Conservation (phyloP, 2,113 vertebrate species). For the Passer montanus region DNA sequence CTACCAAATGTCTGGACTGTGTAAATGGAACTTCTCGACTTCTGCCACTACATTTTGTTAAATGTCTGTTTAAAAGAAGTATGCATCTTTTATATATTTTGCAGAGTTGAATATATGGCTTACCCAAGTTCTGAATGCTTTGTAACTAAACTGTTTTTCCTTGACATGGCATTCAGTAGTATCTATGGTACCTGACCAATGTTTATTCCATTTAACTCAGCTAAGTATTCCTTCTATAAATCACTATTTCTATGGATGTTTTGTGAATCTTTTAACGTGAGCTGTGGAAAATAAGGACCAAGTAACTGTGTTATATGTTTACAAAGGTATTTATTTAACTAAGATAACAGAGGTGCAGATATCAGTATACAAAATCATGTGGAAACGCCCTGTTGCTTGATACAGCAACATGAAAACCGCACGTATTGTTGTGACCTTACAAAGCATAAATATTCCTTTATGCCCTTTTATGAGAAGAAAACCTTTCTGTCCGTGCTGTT, state of each 20-base stretch:
- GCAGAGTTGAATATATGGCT: slow-evolving; percentile 68
- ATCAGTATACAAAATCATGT: slow-evolving; percentile 38
- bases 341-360: slow-evolving; percentile 70
- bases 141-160: slow-evolving; percentile 61
- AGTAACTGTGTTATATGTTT: slow-evolving; percentile 75
- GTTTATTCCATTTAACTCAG: slow-evolving; percentile 67
- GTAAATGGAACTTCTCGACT: slow-evolving; percentile 68
- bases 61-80: slow-evolving; percentile 62
- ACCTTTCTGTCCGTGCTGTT: slow-evolving; percentile 9
- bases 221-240: slow-evolving; percentile 71
- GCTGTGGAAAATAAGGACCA: slow-evolving; percentile 63
- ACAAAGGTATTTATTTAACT: slow-evolving; percentile 69
- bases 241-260: slow-evolving; percentile 73
- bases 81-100: slow-evolving; percentile 74
- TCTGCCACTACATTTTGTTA: slow-evolving; percentile 66
- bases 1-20: slow-evolving; percentile 64
- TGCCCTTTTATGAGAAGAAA: neutral
- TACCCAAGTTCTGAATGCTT: slow-evolving; percentile 66
- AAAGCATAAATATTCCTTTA: slow-evolving; percentile 35
- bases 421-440: slow-evolving; percentile 1
- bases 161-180: slow-evolving; percentile 67
- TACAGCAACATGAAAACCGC: neutral
- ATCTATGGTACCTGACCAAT: slow-evolving; percentile 49
- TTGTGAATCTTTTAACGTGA: slow-evolving; percentile 70
- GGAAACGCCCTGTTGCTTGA: neutral